Conservation (phyloP, 2,888 invertebrate species). For the Sphecodes monilicornis region DNA sequence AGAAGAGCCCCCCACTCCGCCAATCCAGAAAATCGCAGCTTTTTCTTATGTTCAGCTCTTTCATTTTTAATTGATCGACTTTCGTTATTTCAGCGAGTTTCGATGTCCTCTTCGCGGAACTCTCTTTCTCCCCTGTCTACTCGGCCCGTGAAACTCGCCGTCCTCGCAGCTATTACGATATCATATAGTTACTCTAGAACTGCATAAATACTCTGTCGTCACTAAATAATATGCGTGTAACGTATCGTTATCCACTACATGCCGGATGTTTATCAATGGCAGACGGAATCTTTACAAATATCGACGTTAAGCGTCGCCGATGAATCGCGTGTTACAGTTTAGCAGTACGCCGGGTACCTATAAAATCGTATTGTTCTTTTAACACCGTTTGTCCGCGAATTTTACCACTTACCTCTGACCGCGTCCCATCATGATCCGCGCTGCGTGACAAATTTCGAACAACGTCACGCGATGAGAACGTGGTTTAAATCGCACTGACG, state of each 20-base stretch:
- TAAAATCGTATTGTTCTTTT: conserved; percentile 31
- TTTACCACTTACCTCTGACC: neutral
- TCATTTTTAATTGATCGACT: too few species aligned
- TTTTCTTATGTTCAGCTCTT: neutral
- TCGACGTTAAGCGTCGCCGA: conserved; percentile 29
- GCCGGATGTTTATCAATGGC: conserved; percentile 45
- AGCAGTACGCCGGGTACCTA: conserved; percentile 14
- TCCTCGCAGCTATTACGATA: conserved; percentile 46
- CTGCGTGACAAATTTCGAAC: conserved; percentile 15
- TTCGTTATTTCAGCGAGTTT: neutral
- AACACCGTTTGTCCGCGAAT: neutral
- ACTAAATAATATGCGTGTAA: conserved; percentile 56
- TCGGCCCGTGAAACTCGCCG: neutral
- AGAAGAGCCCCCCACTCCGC: neutral
- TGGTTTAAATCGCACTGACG: conserved; percentile 14
- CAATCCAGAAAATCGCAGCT: neutral
- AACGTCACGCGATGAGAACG: conserved; percentile 14
- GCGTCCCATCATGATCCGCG: neutral
- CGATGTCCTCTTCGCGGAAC: neutral
- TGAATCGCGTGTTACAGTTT: conserved; percentile 16
- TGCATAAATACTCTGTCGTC: conserved; percentile 67
- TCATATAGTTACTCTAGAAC: conserved; percentile 34
- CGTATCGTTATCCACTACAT: conserved; percentile 51
- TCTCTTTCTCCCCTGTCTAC: neutral
- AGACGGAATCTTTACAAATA: conserved; percentile 59